phyloP scores from a whole-genome alignment of 2,888 invertebrate genomes.

The Caenorhabditis afra region DNA sequence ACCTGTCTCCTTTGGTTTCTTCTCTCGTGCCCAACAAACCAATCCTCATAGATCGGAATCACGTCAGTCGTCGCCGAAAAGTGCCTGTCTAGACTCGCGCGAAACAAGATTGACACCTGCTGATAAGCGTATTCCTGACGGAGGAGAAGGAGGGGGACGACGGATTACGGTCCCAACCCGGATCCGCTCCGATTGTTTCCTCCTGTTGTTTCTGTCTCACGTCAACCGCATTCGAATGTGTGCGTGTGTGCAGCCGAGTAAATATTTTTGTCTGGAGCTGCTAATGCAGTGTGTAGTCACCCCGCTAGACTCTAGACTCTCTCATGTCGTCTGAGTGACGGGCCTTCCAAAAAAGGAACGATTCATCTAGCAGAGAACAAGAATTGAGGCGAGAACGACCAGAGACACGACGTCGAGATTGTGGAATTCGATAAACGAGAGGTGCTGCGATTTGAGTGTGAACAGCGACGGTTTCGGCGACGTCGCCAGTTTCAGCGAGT shows the following conservation, averaged over 20 bases:
- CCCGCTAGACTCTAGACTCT: no score
- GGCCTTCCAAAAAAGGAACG: neutral
- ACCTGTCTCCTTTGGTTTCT: neutral
- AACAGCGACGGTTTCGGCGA: conserved; percentile 66
- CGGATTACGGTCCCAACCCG: neutral
- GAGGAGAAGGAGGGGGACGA: no score
- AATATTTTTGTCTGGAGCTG: conserved; percentile 49
- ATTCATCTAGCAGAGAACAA: conserved; percentile 29
- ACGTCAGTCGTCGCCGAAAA: neutral
- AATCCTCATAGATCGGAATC: conserved; percentile 29
- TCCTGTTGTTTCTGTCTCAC: conserved; percentile 3
- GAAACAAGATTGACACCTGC: conserved; percentile 44
- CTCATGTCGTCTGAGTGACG: neutral
- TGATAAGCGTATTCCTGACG: conserved; percentile 3
- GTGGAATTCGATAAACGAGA: conserved; percentile 47
- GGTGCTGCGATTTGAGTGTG: conserved; percentile 63
- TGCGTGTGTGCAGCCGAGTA: conserved; percentile 2
- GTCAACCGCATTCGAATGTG: conserved; percentile 9
- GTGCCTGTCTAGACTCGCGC: conserved; percentile 27
- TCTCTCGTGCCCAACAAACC: conserved; percentile 2
- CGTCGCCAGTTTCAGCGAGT: conserved; percentile 74
- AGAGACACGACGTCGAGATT: conserved; percentile 41
- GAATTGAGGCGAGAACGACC: conserved; percentile 7
- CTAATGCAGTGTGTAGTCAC: conserved; percentile 24
- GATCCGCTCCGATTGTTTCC: neutral